Conservation (phyloP, 2,888 invertebrate species). For the Plagodis dolabraria region DNA sequence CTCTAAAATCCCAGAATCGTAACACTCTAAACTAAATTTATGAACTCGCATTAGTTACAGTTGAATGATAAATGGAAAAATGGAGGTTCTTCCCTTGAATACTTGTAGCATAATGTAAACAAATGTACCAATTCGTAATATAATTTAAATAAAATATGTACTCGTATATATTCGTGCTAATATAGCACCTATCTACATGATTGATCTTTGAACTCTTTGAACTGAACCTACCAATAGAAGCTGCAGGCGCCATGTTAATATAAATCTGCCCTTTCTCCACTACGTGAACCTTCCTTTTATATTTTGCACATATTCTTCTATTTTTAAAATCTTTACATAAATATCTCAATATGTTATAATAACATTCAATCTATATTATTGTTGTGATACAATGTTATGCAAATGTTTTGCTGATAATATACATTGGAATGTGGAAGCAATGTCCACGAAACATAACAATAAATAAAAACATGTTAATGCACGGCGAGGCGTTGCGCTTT, state of each 20-base stretch:
- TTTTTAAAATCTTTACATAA: too few species aligned
- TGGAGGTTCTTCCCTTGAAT: not conserved
- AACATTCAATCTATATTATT: conserved; percentile 44
- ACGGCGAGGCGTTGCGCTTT: too few species aligned
- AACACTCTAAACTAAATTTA: not conserved
- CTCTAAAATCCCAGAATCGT: not conserved
- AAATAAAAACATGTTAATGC: conserved; percentile 47
- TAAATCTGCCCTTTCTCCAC: too few species aligned
- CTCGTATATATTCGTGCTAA: too few species aligned
- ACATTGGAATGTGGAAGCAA: conserved; percentile 76
- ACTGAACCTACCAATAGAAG: too few species aligned
- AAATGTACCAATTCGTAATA: not conserved
- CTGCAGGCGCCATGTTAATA: too few species aligned
- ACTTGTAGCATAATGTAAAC: not conserved
- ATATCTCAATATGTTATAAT: too few species aligned
- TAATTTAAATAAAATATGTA: too few species aligned
- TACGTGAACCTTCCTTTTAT: too few species aligned
- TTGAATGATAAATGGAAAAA: not conserved
- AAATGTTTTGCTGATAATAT: conserved; percentile 70
- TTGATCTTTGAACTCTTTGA: too few species aligned
- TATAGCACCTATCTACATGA: too few species aligned
- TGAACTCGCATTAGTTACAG: not conserved
- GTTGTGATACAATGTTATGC: conserved; percentile 61
- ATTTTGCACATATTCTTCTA: too few species aligned
- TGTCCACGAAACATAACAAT: conserved; percentile 52